Conservation (phyloP, 2,113 vertebrate genomes). For the Dromiciops gliroides region DNA sequence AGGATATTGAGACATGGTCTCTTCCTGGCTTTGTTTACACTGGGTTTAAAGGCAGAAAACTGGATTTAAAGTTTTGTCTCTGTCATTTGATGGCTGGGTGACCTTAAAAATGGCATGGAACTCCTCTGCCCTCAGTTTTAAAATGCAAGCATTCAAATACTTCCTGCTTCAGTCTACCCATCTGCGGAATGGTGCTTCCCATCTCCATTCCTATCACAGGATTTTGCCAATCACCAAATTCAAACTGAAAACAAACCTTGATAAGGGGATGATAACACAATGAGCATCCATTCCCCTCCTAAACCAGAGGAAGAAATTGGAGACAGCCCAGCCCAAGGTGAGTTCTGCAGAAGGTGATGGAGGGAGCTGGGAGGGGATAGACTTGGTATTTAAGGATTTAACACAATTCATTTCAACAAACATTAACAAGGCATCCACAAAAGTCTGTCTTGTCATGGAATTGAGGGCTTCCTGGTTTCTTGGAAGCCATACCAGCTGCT, state of each 20-base stretch:
- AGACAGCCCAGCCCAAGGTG: neutral
- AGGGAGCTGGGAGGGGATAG: neutral
- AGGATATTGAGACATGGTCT: neutral
- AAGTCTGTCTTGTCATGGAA: neutral
- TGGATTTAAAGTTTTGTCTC: neutral
- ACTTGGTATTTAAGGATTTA: neutral
- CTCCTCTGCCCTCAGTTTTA: neutral
- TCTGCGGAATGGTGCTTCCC: constrained; percentile 32
- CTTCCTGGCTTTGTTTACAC: neutral
- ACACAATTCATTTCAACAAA: neutral
- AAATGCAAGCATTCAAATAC: neutral
- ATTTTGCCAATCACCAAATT: constrained; percentile 51
- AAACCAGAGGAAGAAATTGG: neutral
- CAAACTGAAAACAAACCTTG: constrained; percentile 11
- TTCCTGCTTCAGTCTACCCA: neutral
- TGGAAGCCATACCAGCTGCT: neutral
- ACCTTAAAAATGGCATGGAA: neutral
- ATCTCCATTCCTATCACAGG: constrained; percentile 7
- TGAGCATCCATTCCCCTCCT: neutral
- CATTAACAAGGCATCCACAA: neutral
- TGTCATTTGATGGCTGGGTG: neutral
- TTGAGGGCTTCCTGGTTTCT: neutral
- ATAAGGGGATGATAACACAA: neutral
- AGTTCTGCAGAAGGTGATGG: neutral
- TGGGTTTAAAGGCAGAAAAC: neutral